phyloP scores from a whole-genome alignment of 92 coral and sea anemone species.

The Nematostella vectensis region DNA sequence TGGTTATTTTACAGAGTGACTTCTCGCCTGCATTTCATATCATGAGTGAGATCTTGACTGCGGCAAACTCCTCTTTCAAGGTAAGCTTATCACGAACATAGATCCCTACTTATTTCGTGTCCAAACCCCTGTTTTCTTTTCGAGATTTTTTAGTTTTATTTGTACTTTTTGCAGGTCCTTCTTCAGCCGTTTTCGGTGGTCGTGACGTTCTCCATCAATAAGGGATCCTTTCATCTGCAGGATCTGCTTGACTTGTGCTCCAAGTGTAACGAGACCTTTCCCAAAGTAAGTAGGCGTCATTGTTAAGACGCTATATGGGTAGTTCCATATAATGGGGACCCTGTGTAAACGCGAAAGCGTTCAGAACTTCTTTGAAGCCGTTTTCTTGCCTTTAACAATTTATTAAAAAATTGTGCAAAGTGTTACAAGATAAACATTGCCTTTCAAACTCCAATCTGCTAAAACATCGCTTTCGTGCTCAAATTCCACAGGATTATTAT shows the following conservation, averaged over 20 bases:
- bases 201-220: constrained; percentile 64
- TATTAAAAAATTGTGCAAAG: too few species aligned
- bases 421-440: too few species aligned
- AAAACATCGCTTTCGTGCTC: too few species aligned
- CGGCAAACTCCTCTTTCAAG: constrained; percentile 91
- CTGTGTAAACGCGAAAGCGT: too few species aligned
- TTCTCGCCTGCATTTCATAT: constrained; percentile 76
- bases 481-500: too few species aligned
- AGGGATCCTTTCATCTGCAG: constrained; percentile 87
- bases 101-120: background rate
- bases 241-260: constrained; percentile 78
- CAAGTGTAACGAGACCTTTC: constrained; percentile 90
- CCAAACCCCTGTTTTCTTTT: background rate
- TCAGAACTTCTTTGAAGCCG: too few species aligned
- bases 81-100: constrained; percentile 15
- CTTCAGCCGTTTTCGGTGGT: constrained; percentile 81
- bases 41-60: constrained; percentile 80
- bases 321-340: too few species aligned
- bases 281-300: constrained; percentile 67
- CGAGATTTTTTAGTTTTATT: background rate
- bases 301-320: too few species aligned
- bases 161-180: constrained; percentile 47
- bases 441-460: too few species aligned
- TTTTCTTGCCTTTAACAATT: too few species aligned
- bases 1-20: constrained; percentile 78